Percentiles rank a stretch among this genome's conserved stretches.
Conservation (phyloP, 2,797 vertebrate genomes). For the Heteromormyrus szaboi region DNA sequence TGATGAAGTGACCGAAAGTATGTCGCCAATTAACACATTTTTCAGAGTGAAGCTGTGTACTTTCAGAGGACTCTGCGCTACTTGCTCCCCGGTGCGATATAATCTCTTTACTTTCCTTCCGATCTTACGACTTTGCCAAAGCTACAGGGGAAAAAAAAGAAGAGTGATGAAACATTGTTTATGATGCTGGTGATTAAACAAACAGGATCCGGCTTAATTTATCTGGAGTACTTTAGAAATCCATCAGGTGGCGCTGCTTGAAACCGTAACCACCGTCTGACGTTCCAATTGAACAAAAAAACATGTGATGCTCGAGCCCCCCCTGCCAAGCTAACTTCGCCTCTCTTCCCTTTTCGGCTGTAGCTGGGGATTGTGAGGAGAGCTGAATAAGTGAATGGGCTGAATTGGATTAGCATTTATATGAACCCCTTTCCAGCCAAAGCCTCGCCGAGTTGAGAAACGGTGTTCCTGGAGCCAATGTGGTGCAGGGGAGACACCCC, state of each 20-base stretch:
- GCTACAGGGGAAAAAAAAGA: background rate
- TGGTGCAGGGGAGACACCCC: background rate
- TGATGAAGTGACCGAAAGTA: background rate
- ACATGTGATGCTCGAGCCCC: slow-evolving; percentile 23
- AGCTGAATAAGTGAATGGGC: slow-evolving; percentile 40
- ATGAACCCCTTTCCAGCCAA: slow-evolving; percentile 32
- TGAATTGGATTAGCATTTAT: slow-evolving; percentile 43
- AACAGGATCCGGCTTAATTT: background rate
- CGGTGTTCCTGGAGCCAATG: background rate
- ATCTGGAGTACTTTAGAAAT: background rate
- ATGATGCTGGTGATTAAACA: background rate
- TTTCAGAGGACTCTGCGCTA: background rate
- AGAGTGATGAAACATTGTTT: background rate
- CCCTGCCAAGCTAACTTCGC: slow-evolving; percentile 28
- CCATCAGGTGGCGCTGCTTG: background rate
- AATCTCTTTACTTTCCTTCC: background rate
- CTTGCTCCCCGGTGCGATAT: background rate
- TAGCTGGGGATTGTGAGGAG: slow-evolving; percentile 30
- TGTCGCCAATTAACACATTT: background rate
- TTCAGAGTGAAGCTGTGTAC: background rate
- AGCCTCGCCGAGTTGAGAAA: slow-evolving; percentile 12
- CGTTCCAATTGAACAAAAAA: slow-evolving; percentile 20
- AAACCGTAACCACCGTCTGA: background rate
- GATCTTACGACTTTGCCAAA: background rate
- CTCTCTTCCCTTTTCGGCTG: slow-evolving; percentile 19